phyloP scores from a whole-genome alignment of 2,113 vertebrate genomes.

The Litocranius walleri region DNA sequence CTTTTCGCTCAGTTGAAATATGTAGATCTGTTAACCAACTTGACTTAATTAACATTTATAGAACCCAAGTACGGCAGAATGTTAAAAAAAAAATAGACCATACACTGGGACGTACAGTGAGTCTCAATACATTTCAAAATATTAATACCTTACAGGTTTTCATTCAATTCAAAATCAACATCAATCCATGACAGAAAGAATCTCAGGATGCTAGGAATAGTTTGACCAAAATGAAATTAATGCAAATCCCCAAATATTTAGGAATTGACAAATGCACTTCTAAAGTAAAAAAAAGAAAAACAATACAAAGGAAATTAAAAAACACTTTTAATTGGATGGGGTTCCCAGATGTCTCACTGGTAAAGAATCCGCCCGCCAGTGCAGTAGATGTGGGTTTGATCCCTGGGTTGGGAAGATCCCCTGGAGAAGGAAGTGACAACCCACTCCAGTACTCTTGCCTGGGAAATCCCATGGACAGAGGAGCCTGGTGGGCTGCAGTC shows the following conservation, averaged over 20 bases:
- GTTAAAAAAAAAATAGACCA: neutral
- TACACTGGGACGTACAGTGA: neutral
- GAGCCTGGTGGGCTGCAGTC: neutral
- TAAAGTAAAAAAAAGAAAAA: constrained; percentile 3
- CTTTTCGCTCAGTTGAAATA: neutral
- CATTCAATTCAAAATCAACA: constrained; percentile 5
- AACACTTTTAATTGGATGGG: neutral
- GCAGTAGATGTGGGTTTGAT: neutral
- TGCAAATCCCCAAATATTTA: constrained; percentile 1
- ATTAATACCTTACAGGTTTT: constrained; percentile 27
- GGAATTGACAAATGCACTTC: constrained; percentile 18
- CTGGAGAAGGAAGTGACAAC: neutral
- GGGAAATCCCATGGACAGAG: neutral
- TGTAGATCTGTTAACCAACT: neutral
- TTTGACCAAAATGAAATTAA: neutral
- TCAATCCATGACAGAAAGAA: constrained; percentile 5
- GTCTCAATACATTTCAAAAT: neutral
- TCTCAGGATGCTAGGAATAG: neutral
- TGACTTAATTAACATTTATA: constrained; percentile 46
- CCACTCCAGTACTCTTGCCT: neutral
- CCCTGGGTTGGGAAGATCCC: neutral
- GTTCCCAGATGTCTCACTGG: neutral
- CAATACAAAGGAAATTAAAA: constrained; percentile 23
- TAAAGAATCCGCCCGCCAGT: neutral
- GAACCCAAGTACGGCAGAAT: neutral